Percentiles rank a stretch among this genome's conserved stretches.
These are phyloP conservation scores for Lacerta viridis DNA, from an alignment of 2,797 vertebrate species.

Conservation along the genomic window DNA sequence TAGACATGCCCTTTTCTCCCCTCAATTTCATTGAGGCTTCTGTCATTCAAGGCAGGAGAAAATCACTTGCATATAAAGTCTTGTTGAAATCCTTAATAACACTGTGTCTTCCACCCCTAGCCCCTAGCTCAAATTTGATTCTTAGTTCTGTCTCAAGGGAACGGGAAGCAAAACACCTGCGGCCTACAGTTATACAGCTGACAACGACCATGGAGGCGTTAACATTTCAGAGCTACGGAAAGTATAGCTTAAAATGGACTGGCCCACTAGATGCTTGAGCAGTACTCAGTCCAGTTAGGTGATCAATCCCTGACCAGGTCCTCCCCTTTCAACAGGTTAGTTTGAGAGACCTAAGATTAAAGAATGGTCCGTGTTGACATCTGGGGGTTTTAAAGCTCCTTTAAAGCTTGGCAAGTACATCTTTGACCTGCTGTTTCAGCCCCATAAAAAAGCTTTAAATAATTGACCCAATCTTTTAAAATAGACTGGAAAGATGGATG, in stretches of 20 bases:
- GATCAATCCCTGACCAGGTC: neutral
- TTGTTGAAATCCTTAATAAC: neutral
- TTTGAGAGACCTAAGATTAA: neutral
- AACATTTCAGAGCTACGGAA: neutral
- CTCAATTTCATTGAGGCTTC: conserved; percentile 18
- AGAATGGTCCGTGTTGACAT: conserved; percentile 11
- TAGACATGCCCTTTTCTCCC: neutral
- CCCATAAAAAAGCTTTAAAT: conserved; percentile 20
- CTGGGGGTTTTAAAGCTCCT: neutral
- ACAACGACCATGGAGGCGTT: neutral
- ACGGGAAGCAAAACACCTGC: neutral
- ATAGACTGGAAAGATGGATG: conserved; percentile 10
- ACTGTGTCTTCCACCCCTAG: neutral
- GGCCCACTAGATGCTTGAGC: neutral
- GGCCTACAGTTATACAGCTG: neutral
- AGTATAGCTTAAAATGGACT: neutral
- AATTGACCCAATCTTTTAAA: conserved; percentile 33
- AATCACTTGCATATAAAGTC: neutral
- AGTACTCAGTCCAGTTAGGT: neutral
- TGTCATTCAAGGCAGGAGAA: neutral
- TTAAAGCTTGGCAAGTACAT: neutral
- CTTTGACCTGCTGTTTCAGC: conserved; percentile 10
- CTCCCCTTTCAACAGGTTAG: neutral
- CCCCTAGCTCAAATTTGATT: too few relatives aligned
- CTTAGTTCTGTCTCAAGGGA: neutral